Conservation (phyloP, 2,888 invertebrate species). For the Allacma fusca region DNA sequence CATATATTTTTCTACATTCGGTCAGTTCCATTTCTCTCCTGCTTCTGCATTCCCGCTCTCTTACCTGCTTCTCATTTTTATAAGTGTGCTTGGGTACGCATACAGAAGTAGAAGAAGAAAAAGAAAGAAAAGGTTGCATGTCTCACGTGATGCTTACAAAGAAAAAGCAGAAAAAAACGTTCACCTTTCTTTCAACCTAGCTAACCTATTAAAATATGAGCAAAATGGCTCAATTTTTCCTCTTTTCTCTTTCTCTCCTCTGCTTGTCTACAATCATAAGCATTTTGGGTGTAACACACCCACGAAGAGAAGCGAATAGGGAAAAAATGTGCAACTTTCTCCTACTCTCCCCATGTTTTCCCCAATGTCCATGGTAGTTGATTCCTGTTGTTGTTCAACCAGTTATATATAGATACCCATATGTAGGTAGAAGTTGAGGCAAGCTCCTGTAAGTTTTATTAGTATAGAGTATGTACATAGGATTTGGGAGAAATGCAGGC, state of each 20-base stretch:
- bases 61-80: background rate
- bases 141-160: slow-evolving; percentile 33
- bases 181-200: slow-evolving; percentile 31
- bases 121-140: slow-evolving; percentile 31
- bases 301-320: slow-evolving; percentile 16
- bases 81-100: background rate
- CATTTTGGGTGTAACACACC: background rate
- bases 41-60: background rate
- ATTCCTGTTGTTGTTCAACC: too few relatives aligned
- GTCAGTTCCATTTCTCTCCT: slow-evolving; percentile 43
- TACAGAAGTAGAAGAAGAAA: background rate
- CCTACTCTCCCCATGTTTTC: slow-evolving; percentile 18
- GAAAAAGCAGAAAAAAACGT: background rate
- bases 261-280: too few relatives aligned
- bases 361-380: background rate
- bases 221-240: slow-evolving; percentile 37
- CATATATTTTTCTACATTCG: slow-evolving; percentile 47
- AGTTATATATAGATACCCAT: too few relatives aligned
- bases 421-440: too few relatives aligned
- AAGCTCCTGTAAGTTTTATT: too few relatives aligned
- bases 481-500: too few relatives aligned
- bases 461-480: too few relatives aligned
- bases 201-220: slow-evolving; percentile 34
- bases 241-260: background rate
- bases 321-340: slow-evolving; percentile 39